Evolutionary conservation across 1,140 invertebrate species (phyloP), one percentile per base, ranked within the genome.

Genomic region (Homalodisca vitripennis): DNA sequence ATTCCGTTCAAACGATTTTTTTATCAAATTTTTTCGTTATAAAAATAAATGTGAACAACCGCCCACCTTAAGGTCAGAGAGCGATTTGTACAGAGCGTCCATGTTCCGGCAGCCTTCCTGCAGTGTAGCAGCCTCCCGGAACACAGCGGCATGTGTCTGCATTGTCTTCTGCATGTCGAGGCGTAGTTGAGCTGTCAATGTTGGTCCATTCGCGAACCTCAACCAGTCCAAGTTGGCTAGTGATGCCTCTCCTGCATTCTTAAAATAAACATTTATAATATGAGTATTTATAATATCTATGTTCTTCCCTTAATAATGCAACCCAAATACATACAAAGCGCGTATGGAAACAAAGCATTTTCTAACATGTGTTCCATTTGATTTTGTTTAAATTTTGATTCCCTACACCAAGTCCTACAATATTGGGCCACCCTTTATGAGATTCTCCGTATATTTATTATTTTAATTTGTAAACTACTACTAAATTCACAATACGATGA

Each of bases 121-220:
- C n/a, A 93, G 76, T n/a, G 86, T 80, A 22, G 87, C 82, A 46
- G 90, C 91, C 57, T 88, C 89, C 71, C 92, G 78, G 79, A 94
- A 94, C 20, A 94, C 91, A 48, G 88, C 88, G 26, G 92, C 92
- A 80, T 93, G 85, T 17, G 79, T 86, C 77, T 94, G 92, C 92
- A 94, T 95, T 0, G 82, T 83, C 77, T 88, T 90, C 78, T 94
- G 92, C 86, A 94, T 88, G 60, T 85, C 79, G 0, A 91, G 79
- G 32, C 92, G 81, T 2, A 94, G 77, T 17, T 87, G 84, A 22
- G 88, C 85, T 1, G 90, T 88, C 1, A 84, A 74, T 3, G 84
- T 80, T 13, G 76, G 76, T 47, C 90, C 92, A 73, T 88, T 84
- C 17, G 86, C 79, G 77, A 87, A 78, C 63, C 88, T 76, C 3